Conservation (phyloP, 2,797 vertebrate species). For the Onychomys leucogaster region DNA sequence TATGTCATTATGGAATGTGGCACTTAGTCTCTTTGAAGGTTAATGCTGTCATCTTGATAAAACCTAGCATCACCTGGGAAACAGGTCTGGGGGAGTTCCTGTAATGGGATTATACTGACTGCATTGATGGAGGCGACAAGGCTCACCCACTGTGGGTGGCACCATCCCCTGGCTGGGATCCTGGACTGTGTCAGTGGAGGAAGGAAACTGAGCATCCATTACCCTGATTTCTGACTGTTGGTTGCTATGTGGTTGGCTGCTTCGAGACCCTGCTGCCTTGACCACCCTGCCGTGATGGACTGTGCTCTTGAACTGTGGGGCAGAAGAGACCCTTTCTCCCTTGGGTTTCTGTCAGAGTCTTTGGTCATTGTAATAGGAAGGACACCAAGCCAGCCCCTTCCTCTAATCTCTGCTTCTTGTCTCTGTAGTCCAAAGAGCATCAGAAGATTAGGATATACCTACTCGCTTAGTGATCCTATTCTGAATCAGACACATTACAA, state of each 20-base stretch:
- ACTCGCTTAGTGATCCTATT: constrained; percentile 84
- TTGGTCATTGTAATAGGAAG: background rate
- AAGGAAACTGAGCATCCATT: background rate
- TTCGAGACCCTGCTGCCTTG: background rate
- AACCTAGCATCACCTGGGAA: background rate
- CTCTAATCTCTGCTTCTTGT: constrained; percentile 41
- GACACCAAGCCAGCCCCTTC: background rate
- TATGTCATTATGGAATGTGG: background rate
- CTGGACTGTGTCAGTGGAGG: background rate
- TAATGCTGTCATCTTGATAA: background rate
- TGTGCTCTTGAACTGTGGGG: background rate
- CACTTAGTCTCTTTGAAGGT: background rate
- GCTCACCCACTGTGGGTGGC: background rate
- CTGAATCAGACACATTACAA: constrained; percentile 86
- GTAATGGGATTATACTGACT: background rate
- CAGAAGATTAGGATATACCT: constrained; percentile 85
- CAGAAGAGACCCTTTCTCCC: background rate
- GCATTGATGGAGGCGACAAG: background rate
- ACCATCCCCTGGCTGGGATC: background rate
- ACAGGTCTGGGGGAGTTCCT: background rate
- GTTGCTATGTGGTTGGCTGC: background rate
- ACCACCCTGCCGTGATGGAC: background rate
- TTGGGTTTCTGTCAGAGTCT: background rate
- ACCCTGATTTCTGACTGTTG: background rate
- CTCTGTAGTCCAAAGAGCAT: constrained; percentile 83